Base-by-base conservation (phyloP, 2,888 invertebrate genomes). In the Liopterus haemorrhoidalis region DNA sequence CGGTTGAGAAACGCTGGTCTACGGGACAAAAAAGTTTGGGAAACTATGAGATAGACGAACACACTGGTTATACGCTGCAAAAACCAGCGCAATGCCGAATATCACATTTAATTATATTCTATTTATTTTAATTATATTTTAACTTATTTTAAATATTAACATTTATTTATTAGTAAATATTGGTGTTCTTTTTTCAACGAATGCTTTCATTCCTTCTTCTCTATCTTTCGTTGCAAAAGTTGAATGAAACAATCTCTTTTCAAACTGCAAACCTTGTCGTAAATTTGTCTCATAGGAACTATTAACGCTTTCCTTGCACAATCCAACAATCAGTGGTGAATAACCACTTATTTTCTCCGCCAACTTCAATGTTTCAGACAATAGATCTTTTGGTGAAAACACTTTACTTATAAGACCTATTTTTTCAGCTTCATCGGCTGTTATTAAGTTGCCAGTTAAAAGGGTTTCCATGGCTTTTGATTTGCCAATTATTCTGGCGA, bases 381-480 rank as follows among this genome's bases (percentile, higher is more conserved):
- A 70, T 4, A 97, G 71, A 61, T 92, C 78, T 50, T 91, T 93
- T 0, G 84, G 79, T 1, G 95, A 92, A 61, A 92, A 79, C 5
- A 96, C 82, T 67, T 87, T 89, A 70, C 92, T 91, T 0, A 96
- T 93, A 22, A 94, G 70, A 48, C 89, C 91, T 74, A 85, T 81
- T 62, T 82, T 83, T 66, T 92, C 89, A 0, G 97, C 97, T 65
- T 96, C 94, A 22, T 81, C 73, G 0, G 97, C 96, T 21, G 80
- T 79, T 30, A 99, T 81, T 65, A 85, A 90, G 66, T 87, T 84
- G 49, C 96, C 97, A 6, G 94, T 92, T 2, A 99, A 77, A 31
- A 90, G 85, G 57, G 99, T 86, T 74, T 99, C 97, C 99, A 99
- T 99, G 0, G 99, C 93, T 67, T 90, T 90, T 8, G 94, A 94